Base-by-base conservation (phyloP, 2,888 invertebrate genomes). In the Melipona bicolor region DNA sequence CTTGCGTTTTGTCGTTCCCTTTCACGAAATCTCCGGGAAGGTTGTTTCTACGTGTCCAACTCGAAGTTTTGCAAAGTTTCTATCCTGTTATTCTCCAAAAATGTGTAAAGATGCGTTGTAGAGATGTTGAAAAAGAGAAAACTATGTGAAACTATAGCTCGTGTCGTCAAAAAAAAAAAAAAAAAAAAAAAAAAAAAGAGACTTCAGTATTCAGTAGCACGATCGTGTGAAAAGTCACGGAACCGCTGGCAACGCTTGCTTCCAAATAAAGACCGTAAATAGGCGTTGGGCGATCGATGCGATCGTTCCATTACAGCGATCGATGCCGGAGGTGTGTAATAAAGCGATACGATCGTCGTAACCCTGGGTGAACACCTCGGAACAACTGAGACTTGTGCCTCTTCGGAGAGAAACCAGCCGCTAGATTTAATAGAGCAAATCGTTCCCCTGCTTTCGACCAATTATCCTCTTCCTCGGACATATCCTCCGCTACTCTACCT, bases 351-450 rank as follows among this genome's bases (percentile, higher is more conserved):
- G 77, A 75, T 79, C 79, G 81, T 77, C 74, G 68, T 81, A 84
- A 81, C 77, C 83, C 74, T 71, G 49, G 64, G 52, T 17, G 83
- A 78, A 86, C 79, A 84, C 70, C 77, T 86, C 77, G 78, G 65
- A 54, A 77, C 83, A 79, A 81, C 67, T 27, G 32, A 43, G 62
- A 79, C 54, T 82, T 71, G 65, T 54, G 24, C 61, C 74, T 67
- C 70, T 49, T 15, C 68, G 17, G 61, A 72, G 80, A 69, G 80
- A 65, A 70, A 24, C 79, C 32, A 36, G 75, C 49, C 77, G 54
- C 71, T 43, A 59, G 68, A 87, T 89, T 87, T 87, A 87, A 84
- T 79, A 78, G 86, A 84, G 89, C 89, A 83, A 87, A 89, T 87
- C 83, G 83, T 86, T 83, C 65, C 71, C 36, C 76, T 36, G 68